Base-by-base conservation (phyloP, 1,140 invertebrate species). In the Polypedilum pembai region DNA sequence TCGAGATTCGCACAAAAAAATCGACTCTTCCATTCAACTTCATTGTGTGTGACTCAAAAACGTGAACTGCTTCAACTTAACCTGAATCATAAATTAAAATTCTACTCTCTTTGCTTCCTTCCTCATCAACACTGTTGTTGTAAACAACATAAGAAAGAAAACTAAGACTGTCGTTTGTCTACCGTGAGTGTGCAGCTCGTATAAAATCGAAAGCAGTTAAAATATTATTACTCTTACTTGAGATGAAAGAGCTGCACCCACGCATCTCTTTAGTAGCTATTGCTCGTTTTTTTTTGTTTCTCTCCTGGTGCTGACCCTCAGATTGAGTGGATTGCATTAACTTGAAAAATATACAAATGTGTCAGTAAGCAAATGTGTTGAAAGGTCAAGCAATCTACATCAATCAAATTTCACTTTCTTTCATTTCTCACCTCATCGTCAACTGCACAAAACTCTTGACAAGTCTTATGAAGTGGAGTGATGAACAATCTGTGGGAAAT, bases 11-110 rank as follows among this genome's bases (percentile, higher is more conserved):
- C 45, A 56, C 24, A 33, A 33, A 33, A 33, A 33, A 33, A 3
- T 5, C 2, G 15, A 8, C 15, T 12, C 15, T 56, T 15, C 24
- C 1, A 33, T 33, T 33, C 5, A 33, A 33, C 15, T 56, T 56
- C n/a, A n/a, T 56, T 56, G 45, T 56, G n/a, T 56, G 45, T 56
- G 45, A 56, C 45, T 56, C n/a, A 56, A n/a, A 33, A 56, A 56
- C 45, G 45, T 56, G 45, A 56, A 56, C 45, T 56, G 45, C 12
- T 56, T 56, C 45, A 56, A 15, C 3, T 56, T 15, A 12, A 56
- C 12, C 15, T 56, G 45, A 56, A 15, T 56, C 45, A 56, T 56
- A 56, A 56, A 56, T 56, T 56, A 56, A 56, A 56, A 56, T 56
- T 56, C 45, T n/a, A 4, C 12, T n/a, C 3, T 56, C 45, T 56